Conservation (phyloP, 1,140 invertebrate genomes). For the Camponotus pennsylvanicus region DNA sequence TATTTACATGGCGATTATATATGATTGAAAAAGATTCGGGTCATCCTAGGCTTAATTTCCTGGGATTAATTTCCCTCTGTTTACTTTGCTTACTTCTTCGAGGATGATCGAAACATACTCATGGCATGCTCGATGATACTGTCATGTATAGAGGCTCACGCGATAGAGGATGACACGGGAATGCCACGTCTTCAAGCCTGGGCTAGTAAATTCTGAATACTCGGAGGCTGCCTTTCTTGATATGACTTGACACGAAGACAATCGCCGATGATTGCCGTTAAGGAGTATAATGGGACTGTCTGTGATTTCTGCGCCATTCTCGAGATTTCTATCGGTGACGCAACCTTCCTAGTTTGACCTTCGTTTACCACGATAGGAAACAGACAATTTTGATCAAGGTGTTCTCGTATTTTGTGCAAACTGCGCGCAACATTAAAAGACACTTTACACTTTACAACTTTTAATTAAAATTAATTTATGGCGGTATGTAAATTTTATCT, state of each 20-base stretch:
- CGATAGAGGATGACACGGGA: conserved; percentile 35
- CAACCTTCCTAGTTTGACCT: conserved; percentile 60
- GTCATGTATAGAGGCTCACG: conserved; percentile 60
- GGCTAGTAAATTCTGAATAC: conserved; percentile 78
- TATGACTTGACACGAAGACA: conserved; percentile 76
- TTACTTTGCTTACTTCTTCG: conserved; percentile 57
- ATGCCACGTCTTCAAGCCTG: conserved; percentile 59
- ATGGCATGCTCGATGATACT: conserved; percentile 62
- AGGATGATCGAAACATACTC: conserved; percentile 41
- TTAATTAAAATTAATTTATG: conserved; percentile 70
- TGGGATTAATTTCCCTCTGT: conserved; percentile 26
- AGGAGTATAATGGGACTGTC: conserved; percentile 69
- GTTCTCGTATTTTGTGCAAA: conserved; percentile 62
- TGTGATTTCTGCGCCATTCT: conserved; percentile 31
- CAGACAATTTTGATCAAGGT: conserved; percentile 61
- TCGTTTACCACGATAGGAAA: conserved; percentile 56
- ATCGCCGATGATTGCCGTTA: conserved; percentile 78
- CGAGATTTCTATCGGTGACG: conserved; percentile 26
- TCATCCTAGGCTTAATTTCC: not conserved
- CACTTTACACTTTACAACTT: conserved; percentile 23
- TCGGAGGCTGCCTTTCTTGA: conserved; percentile 66
- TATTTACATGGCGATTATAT: not conserved
- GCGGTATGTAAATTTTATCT: conserved; percentile 22
- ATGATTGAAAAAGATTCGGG: conserved; percentile 34
- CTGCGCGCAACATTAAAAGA: conserved; percentile 56